Percentiles rank a stretch among this genome's conserved stretches.
Conservation (phyloP, 2,888 invertebrate genomes). For the Agriopis marginaria region DNA sequence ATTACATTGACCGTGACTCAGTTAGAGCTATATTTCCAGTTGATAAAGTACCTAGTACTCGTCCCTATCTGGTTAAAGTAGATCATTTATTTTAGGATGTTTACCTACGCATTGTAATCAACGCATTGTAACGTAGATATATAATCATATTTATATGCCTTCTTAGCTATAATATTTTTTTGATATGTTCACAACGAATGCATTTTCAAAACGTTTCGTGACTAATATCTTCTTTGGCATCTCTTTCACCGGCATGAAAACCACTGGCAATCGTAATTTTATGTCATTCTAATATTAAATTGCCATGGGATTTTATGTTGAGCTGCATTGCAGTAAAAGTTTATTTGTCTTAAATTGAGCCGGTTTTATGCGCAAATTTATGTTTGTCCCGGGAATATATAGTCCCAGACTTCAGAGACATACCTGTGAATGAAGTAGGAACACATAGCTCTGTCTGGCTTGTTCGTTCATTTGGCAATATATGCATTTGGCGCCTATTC, state of each 20-base stretch:
- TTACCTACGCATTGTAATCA: conserved; percentile 1
- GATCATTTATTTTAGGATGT: conserved; percentile 13
- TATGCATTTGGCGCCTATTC: conserved; percentile 78
- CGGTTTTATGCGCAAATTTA: conserved; percentile 21
- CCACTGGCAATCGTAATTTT: conserved; percentile 30
- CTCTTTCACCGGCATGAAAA: conserved; percentile 50
- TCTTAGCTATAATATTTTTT: conserved; percentile 3
- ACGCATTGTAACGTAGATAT: conserved; percentile 5
- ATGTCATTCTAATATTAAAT: conserved; percentile 34
- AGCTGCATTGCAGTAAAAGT: conserved; percentile 13
- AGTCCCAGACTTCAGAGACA: conserved; percentile 55
- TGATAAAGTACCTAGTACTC: conserved; percentile 12
- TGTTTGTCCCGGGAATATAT: conserved; percentile 45
- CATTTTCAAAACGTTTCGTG: conserved; percentile 51
- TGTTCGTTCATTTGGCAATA: conserved; percentile 77
- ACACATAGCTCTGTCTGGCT: conserved; percentile 70
- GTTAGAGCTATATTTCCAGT: conserved; percentile 22
- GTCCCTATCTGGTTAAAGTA: conserved; percentile 18
- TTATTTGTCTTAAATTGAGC: neutral
- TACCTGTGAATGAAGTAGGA: conserved; percentile 52
- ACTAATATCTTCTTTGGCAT: conserved; percentile 54
- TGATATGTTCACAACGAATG: conserved; percentile 18
- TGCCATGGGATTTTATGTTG: conserved; percentile 34
- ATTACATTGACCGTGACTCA: conserved; percentile 51
- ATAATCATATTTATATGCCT: conserved; percentile 2